phyloP scores from a whole-genome alignment of 2,797 vertebrate genomes.

The Potorous gilbertii region DNA sequence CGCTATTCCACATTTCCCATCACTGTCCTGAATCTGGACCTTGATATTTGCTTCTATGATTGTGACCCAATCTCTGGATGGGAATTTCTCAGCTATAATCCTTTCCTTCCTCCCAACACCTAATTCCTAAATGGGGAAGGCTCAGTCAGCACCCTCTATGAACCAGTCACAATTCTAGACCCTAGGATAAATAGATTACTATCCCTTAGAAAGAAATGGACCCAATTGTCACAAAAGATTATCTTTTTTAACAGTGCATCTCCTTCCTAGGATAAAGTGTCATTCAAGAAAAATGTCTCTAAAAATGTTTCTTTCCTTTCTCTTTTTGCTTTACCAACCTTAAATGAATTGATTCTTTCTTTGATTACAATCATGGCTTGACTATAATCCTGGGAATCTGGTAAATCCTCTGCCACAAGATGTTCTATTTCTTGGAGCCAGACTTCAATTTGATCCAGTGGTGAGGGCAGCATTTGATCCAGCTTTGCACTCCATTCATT shows the following conservation, averaged over 20 bases:
- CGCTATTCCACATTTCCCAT: not conserved
- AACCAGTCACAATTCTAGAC: not conserved
- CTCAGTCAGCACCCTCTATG: not conserved
- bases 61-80: not conserved
- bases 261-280: slow-evolving; percentile 20
- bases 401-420: slow-evolving; percentile 85
- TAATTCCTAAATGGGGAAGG: not conserved
- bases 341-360: slow-evolving; percentile 88
- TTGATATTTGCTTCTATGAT: not conserved
- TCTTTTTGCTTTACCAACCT: slow-evolving; percentile 84
- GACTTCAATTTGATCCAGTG: slow-evolving; percentile 86
- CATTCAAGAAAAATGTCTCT: slow-evolving; percentile 18
- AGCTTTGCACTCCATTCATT: slow-evolving; percentile 87
- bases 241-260: not conserved
- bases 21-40: not conserved
- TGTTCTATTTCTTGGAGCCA: slow-evolving; percentile 91
- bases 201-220: not conserved
- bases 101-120: not conserved
- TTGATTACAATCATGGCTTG: slow-evolving; percentile 84
- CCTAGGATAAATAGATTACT: not conserved
- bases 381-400: slow-evolving; percentile 84
- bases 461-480: slow-evolving; percentile 88
- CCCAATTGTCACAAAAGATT: not conserved
- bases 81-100: not conserved
- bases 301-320: not conserved